Evolutionary conservation across 2,113 vertebrate species (phyloP), one percentile per base, ranked within the genome.

Genomic region (Pygoscelis antarcticus): DNA sequence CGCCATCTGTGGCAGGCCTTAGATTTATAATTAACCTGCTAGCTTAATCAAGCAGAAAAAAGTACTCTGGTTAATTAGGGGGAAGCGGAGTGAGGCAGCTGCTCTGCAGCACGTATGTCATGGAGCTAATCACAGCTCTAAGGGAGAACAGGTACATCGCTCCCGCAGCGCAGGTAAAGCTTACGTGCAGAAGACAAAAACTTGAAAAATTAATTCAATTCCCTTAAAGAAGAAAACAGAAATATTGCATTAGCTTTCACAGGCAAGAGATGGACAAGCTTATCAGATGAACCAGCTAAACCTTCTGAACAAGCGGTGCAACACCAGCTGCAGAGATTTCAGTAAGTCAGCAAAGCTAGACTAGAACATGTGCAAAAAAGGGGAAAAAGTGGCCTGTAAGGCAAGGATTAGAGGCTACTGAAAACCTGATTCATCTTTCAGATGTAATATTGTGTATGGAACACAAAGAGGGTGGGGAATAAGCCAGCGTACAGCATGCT

Each of bases 41-140:
- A 23, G 34, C 44, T 95, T 97, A 86, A 97, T 97, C 89, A 93
- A 82, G 92, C 92, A 91, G 84, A 84, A 88, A 47, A 62, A 79
- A 96, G 61, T 42, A 6, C 13, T 65, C 79, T 96, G 84, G 68
- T 90, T 96, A 97, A 97, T 97, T 90, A 96, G 83, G 34, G 60
- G 57, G 91, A 90, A 91, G 71, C 65, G 51, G 88, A 88, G 64
- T 2, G 86, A 97, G 83, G 87, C 91, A 95, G 93, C 82, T 95
- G 94, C 93, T 70, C 64, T 72, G 49, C 44, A 91, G 68, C 77
- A 25, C 26, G 42, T 72, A 13, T 12, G 65, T 78, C 79, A 55
- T 3, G 1, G 68, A 83, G 91, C 55, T 78, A 55, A 92, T 75
- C 69, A 11, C 25, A 55, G 47, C 85, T 97, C 82, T 36, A n/a